Evolutionary conservation across 2,797 vertebrate genomes (phyloP).

Genomic region (Steatocranus sp.): DNA sequence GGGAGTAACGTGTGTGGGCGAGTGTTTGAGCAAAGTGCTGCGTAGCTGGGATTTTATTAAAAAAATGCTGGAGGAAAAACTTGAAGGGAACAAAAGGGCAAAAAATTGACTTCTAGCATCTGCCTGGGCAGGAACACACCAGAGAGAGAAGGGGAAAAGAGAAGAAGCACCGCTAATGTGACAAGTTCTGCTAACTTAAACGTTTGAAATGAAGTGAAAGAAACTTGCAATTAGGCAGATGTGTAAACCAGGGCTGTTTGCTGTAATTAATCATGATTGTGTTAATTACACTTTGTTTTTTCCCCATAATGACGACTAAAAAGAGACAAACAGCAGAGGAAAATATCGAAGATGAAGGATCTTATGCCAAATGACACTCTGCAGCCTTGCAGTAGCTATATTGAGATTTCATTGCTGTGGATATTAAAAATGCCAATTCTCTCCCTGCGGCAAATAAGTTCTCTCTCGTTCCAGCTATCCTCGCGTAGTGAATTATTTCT

Average conservation of each 20-base stretch:
- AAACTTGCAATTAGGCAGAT: slow-evolving; percentile 73
- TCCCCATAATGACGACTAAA: slow-evolving; percentile 46
- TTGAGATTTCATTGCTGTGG: slow-evolving; percentile 51
- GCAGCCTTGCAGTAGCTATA: slow-evolving; percentile 36
- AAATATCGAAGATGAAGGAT: slow-evolving; percentile 35
- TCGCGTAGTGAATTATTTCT: slow-evolving; percentile 56
- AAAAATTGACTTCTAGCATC: background rate
- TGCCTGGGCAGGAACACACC: background rate
- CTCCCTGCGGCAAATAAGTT: slow-evolving; percentile 58
- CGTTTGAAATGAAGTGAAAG: slow-evolving; percentile 38
- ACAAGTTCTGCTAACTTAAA: slow-evolving; percentile 33
- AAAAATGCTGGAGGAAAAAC: background rate
- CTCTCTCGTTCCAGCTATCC: slow-evolving; percentile 49
- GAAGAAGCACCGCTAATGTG: background rate
- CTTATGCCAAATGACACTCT: slow-evolving; percentile 36
- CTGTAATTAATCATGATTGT: slow-evolving; percentile 72
- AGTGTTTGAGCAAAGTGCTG: background rate
- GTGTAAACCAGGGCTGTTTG: slow-evolving; percentile 51
- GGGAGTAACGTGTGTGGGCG: slow-evolving; percentile 1
- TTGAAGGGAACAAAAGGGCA: background rate
- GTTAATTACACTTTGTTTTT: slow-evolving; percentile 74
- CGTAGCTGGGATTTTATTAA: background rate
- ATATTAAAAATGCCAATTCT: slow-evolving; percentile 74
- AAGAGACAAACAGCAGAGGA: slow-evolving; percentile 37
- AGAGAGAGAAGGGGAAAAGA: background rate